Conservation (phyloP, 1,140 invertebrate genomes). For the Drosophila micromelanica region DNA sequence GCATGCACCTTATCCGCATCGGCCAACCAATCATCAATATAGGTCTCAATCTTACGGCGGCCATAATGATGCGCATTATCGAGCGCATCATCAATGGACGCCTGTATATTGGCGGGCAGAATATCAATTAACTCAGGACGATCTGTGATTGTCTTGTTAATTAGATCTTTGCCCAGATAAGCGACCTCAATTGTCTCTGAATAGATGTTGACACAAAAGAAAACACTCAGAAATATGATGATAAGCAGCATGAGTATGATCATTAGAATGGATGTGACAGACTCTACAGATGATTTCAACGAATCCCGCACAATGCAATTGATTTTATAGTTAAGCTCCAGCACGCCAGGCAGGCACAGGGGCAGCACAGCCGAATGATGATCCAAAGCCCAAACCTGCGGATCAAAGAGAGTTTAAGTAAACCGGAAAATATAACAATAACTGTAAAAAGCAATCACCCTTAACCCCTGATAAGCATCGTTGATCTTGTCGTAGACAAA, state of each 20-base stretch:
- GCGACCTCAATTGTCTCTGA: slow-evolving; percentile 97
- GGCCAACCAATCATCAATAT: slow-evolving; percentile 88
- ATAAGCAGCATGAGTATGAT: slow-evolving; percentile 88
- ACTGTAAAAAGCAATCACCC: slow-evolving; percentile 36
- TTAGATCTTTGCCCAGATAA: slow-evolving; percentile 93
- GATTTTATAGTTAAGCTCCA: slow-evolving; percentile 85
- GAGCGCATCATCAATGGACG: slow-evolving; percentile 91
- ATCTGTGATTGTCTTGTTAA: slow-evolving; percentile 95
- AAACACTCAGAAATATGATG: slow-evolving; percentile 84
- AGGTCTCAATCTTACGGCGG: slow-evolving; percentile 80
- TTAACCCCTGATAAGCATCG: slow-evolving; percentile 52
- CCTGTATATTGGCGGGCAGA: slow-evolving; percentile 90
- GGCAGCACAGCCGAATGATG: slow-evolving; percentile 86
- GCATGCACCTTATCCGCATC: slow-evolving; percentile 93
- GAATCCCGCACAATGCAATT: slow-evolving; percentile 84
- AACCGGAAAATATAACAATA: neutral
- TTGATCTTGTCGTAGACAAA: slow-evolving; percentile 63
- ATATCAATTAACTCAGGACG: slow-evolving; percentile 93
- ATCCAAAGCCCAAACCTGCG: slow-evolving; percentile 84
- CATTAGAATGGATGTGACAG: slow-evolving; percentile 87
- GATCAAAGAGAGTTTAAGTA: neutral
- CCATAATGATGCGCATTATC: slow-evolving; percentile 97
- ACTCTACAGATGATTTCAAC: slow-evolving; percentile 86
- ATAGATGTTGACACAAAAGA: slow-evolving; percentile 90
- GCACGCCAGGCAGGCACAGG: slow-evolving; percentile 87